These are phyloP conservation scores for Tethya wilhelma DNA, from an alignment of 37 sponge, comb jelly and placozoan species.

Conservation along the genomic window DNA sequence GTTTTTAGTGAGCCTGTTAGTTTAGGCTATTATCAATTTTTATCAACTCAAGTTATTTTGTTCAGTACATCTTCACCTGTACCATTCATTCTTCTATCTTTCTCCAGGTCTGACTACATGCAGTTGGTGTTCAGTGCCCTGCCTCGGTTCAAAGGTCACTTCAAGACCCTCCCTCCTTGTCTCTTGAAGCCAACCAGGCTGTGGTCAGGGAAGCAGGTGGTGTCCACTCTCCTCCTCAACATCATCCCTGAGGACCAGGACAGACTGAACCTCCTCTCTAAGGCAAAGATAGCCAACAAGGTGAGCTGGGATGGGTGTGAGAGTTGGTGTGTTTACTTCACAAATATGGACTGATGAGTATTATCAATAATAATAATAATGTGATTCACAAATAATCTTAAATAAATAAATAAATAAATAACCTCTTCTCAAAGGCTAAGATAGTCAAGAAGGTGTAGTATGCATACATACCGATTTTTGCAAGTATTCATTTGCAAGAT, in stretches of 20 bases:
- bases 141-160: conserved; percentile 24
- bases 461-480: no score
- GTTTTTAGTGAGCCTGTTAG: no score
- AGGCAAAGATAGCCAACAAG: conserved; percentile 77
- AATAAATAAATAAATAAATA: no score
- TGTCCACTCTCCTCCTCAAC: conserved; percentile 88
- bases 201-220: conserved; percentile 97
- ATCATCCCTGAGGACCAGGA: conserved; percentile 69
- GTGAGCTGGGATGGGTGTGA: background rate
- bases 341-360: no score
- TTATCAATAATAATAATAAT: no score
- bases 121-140: conserved; percentile 83
- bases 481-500: background rate
- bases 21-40: no score
- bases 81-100: background rate
- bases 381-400: no score
- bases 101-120: conserved; percentile 63
- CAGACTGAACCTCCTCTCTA: conserved; percentile 75
- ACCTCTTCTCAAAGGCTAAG: no score
- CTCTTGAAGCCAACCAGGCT: conserved; percentile 74
- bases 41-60: no score
- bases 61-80: no score
- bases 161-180: conserved; percentile 79
- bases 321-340: background rate
- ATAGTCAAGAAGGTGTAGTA: no score